These are phyloP conservation scores for Dryas iulia DNA, from an alignment of 1,140 invertebrate species.

Conservation along the genomic window DNA sequence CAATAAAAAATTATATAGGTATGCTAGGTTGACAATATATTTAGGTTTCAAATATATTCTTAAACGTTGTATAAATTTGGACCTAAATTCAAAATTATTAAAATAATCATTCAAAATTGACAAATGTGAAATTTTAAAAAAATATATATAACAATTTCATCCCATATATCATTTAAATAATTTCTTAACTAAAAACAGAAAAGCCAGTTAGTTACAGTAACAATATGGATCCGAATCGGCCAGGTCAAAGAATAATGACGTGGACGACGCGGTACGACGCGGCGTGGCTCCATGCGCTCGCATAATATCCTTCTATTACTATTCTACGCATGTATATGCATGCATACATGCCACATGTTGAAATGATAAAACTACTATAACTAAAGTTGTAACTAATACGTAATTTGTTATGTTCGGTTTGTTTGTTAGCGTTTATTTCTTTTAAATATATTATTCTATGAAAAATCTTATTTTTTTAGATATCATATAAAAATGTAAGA, in stretches of 20 bases:
- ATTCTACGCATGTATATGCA: slow-evolving; percentile 7
- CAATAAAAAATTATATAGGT: too few relatives aligned
- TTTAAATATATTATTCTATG: too few relatives aligned
- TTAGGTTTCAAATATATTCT: too few relatives aligned
- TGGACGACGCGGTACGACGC: slow-evolving; percentile 9
- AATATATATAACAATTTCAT: too few relatives aligned
- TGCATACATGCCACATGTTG: slow-evolving; percentile 3
- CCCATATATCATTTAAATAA: too few relatives aligned
- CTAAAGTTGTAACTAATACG: background rate
- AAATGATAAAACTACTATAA: slow-evolving; percentile 13
- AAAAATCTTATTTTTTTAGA: too few relatives aligned
- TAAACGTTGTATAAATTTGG: too few relatives aligned
- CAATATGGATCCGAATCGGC: background rate
- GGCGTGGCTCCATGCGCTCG: slow-evolving; percentile 4
- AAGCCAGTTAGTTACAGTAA: background rate
- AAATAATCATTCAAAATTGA: too few relatives aligned
- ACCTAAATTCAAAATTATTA: too few relatives aligned
- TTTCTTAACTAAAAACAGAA: background rate
- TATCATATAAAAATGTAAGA: too few relatives aligned
- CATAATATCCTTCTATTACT: slow-evolving; percentile 11
- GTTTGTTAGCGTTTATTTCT: background rate
- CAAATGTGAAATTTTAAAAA: too few relatives aligned
- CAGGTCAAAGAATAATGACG: slow-evolving; percentile 16
- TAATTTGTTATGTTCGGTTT: background rate
- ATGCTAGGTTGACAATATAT: too few relatives aligned